Base-by-base conservation (phyloP, 1,140 invertebrate species). In the Archivesica marissinica region DNA sequence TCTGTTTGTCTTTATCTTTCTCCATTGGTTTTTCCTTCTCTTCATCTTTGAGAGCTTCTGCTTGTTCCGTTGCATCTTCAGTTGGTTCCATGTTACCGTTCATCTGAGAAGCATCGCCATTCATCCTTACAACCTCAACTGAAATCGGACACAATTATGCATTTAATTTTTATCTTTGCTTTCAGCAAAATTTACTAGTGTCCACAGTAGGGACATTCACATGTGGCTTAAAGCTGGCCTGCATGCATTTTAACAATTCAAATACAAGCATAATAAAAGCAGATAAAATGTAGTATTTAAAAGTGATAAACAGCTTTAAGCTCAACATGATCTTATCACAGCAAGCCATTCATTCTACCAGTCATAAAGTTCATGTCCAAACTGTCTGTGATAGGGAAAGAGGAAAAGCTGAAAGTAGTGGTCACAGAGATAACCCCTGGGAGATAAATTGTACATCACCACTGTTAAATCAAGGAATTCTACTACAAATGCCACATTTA, bases 111-210 rank as follows among this genome's bases (percentile, higher is more conserved):
- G 33, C 6, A 2, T 82, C 68, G 3, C 50, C 68, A 38, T 56
- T 75, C 80, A 83, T 83, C 64, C 80, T 83, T 0, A 83, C 80
- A n/a, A 83, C 70, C 52, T 83, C 80, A 56, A 83, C 82, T 85
- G 56, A 15, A 72, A 59, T 38, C 15, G 39, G 2, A 2, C 28
- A 13, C 33, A 9, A 47, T 15, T 23, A 30, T 20, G 0, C 2
- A 80, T 39, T 20, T 13, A 1, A 59, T 4, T 59, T 25, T 28
- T 15, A 59, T 6, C 9, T 23, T 25, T 1, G 4, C n/a, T 38
- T 17, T 13, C 7, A 38, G 4, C n/a, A 59, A 59, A 11, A 35
- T 41, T 25, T 61, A 11, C 6, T 25, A 9, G 4, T 17, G 9
- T 41, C 9, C 11, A 23, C 35, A 61, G 35, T 2, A 1, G 20